Evolutionary conservation across 1,140 invertebrate species (phyloP).

Genomic region (Scaptodrosophila lebanonensis): DNA sequence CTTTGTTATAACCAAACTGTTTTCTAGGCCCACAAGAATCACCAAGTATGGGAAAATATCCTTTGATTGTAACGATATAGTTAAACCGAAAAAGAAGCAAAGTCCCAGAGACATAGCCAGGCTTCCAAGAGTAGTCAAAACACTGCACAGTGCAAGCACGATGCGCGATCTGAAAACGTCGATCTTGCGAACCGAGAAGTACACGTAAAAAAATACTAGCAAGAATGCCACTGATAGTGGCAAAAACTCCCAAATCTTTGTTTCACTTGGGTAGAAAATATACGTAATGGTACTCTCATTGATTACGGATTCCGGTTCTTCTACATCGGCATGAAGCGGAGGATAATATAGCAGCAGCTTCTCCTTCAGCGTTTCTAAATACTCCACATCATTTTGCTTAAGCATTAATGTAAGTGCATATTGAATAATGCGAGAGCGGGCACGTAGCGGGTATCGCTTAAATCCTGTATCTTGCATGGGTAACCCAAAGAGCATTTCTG

Average conservation of each 20-base stretch:
- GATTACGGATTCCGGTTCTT: conserved; percentile 1
- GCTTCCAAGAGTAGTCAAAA: conserved; percentile 91
- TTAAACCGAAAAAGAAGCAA: conserved; percentile 94
- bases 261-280: conserved; percentile 91
- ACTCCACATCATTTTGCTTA: conserved; percentile 87
- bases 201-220: conserved; percentile 92
- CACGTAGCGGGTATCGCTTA: conserved; percentile 89
- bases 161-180: conserved; percentile 95
- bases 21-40: conserved; percentile 96
- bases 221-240: conserved; percentile 90
- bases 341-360: conserved; percentile 86
- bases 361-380: conserved; percentile 84
- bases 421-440: conserved; percentile 89
- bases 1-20: conserved; percentile 95
- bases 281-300: conserved; percentile 79
- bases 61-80: conserved; percentile 84
- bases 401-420: conserved; percentile 94
- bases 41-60: conserved; percentile 97
- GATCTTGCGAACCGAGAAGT: conserved; percentile 96
- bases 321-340: conserved; percentile 51
- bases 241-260: conserved; percentile 91
- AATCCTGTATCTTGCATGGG: conserved; percentile 92
- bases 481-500: conserved; percentile 95
- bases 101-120: conserved; percentile 95
- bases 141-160: conserved; percentile 92